Percentiles rank a stretch among this genome's conserved stretches.
Conservation (phyloP, 2,113 vertebrate species). For the Ammodytes marinus region DNA sequence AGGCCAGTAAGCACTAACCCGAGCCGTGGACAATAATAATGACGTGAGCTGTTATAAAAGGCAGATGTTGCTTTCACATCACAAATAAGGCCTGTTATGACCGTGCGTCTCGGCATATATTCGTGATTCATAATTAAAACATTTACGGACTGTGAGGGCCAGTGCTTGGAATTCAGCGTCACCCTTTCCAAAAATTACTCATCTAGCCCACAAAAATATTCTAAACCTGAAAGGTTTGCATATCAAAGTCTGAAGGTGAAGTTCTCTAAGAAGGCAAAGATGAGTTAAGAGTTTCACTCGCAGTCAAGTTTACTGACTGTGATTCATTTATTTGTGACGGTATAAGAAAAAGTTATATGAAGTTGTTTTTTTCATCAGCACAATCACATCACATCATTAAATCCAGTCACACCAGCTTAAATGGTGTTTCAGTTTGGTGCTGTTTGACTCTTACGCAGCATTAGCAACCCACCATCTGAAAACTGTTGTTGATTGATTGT, state of each 20-base stretch:
- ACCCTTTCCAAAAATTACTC: conserved; percentile 45
- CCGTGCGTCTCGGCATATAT: conserved; percentile 64
- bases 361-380: conserved; percentile 13
- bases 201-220: conserved; percentile 35
- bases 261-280: conserved; percentile 24
- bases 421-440: conserved; percentile 25
- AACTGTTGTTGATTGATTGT: neutral
- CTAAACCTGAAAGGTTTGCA: conserved; percentile 1
- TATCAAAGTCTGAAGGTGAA: conserved; percentile 14
- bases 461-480: neutral
- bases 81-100: conserved; percentile 66
- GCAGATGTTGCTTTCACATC: conserved; percentile 71
- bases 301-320: neutral
- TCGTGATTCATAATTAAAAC: conserved; percentile 72
- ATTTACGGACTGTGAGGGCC: conserved; percentile 62
- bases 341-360: neutral
- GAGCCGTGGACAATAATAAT: conserved; percentile 68
- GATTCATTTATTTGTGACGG: neutral
- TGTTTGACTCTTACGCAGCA: neutral
- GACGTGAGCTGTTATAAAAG: conserved; percentile 75
- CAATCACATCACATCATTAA: conserved; percentile 37
- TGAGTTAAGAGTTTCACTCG: neutral
- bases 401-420: conserved; percentile 28
- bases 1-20: conserved; percentile 18
- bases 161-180: conserved; percentile 52